Evolutionary conservation across 1,140 invertebrate species (phyloP).

Genomic region (Meloidogyne floridensis): DNA sequence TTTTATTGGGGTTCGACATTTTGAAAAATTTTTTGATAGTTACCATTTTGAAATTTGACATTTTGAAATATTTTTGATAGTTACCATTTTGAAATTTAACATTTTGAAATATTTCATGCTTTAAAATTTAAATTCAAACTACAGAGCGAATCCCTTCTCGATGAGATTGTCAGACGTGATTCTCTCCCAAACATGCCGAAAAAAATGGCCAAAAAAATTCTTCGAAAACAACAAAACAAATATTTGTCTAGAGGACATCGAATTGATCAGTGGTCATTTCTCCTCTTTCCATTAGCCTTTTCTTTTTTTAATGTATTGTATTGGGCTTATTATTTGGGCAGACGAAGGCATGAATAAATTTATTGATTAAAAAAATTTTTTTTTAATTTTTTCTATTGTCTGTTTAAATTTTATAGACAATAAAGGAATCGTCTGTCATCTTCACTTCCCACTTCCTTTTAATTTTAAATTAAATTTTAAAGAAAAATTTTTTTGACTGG

Average conservation of each 20-base stretch:
- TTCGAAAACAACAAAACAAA: not conserved
- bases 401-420: too few species aligned
- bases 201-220: constrained; percentile 27
- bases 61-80: not conserved
- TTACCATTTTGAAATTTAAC: not conserved
- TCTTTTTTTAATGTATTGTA: constrained; percentile 83
- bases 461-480: too few species aligned
- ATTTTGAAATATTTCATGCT: too few species aligned
- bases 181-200: constrained; percentile 22
- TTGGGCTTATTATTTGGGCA: constrained; percentile 71
- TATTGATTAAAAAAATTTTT: too few species aligned
- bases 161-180: constrained; percentile 17
- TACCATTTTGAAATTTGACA: not conserved
- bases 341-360: not conserved
- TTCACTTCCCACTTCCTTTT: too few species aligned
- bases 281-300: constrained; percentile 70
- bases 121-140: not conserved
- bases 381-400: too few species aligned
- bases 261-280: constrained; percentile 45
- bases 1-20: too few species aligned
- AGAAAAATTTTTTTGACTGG: too few species aligned
- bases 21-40: not conserved
- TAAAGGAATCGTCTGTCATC: too few species aligned
- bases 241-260: constrained; percentile 43
- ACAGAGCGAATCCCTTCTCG: constrained; percentile 11